phyloP scores from a whole-genome alignment of 1,140 invertebrate genomes.

The Drosophila mayri region DNA sequence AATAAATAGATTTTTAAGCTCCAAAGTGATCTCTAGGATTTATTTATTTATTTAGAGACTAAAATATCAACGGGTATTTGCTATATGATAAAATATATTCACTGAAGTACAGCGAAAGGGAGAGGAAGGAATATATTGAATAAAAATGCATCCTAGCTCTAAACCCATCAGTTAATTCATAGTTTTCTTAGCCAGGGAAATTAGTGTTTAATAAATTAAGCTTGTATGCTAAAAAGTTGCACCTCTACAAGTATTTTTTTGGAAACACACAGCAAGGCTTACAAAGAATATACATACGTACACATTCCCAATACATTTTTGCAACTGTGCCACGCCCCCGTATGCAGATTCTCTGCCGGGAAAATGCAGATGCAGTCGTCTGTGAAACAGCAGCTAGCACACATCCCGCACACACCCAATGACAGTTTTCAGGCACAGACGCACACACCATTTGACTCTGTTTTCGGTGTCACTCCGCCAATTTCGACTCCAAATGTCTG shows the following conservation, averaged over 20 bases:
- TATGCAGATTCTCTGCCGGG: constrained; percentile 48
- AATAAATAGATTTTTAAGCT: no score
- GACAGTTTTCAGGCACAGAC: constrained; percentile 17
- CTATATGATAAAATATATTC: background rate
- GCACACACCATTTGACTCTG: constrained; percentile 59
- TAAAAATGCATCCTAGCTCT: background rate
- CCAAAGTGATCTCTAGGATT: background rate
- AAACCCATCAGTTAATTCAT: no score
- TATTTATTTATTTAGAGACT: no score
- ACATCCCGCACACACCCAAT: constrained; percentile 18
- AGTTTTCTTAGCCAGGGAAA: background rate
- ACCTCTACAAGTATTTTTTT: background rate
- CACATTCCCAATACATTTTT: constrained; percentile 73
- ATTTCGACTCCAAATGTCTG: constrained; percentile 7
- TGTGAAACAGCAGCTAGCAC: constrained; percentile 71
- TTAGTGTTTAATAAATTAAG: background rate
- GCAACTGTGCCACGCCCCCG: constrained; percentile 62
- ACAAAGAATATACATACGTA: constrained; percentile 7
- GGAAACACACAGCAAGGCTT: background rate
- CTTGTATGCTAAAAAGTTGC: background rate
- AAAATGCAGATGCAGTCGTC: constrained; percentile 67
- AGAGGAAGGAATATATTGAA: background rate
- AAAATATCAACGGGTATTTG: background rate
- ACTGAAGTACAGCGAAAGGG: background rate
- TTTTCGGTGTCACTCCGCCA: constrained; percentile 62